Evolutionary conservation across 1,140 invertebrate genomes (phyloP).

Genomic region (Zophobas morio): DNA sequence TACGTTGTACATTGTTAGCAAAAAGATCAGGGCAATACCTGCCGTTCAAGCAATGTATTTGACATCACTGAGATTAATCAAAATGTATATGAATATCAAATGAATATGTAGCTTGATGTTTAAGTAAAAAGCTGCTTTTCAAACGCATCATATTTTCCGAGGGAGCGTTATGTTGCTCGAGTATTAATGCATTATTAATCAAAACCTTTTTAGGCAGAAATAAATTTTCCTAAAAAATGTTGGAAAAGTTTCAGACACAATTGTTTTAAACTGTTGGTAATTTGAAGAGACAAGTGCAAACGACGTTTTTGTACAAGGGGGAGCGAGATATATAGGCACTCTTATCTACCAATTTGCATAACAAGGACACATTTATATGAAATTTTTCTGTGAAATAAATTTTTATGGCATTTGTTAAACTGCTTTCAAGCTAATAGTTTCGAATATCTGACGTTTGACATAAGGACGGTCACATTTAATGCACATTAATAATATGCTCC

Average conservation of each 20-base stretch:
- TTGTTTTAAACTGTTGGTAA: slow-evolving; percentile 14
- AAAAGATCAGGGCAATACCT: no score
- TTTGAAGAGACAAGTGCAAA: slow-evolving; percentile 16
- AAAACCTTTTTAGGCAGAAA: neutral
- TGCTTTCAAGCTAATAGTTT: no score
- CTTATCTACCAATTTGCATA: slow-evolving; percentile 16
- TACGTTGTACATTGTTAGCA: no score
- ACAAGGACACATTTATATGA: slow-evolving; percentile 6
- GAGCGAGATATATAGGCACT: slow-evolving; percentile 14
- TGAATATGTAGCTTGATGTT: no score
- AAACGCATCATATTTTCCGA: neutral
- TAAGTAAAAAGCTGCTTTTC: neutral
- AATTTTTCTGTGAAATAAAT: slow-evolving; percentile 8
- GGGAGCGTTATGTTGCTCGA: neutral
- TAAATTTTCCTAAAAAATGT: slow-evolving; percentile 4
- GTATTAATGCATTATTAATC: neutral
- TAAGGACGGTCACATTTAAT: no score
- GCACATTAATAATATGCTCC: no score
- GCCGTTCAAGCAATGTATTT: no score
- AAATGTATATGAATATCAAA: no score
- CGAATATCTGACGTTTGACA: no score
- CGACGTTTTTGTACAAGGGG: slow-evolving; percentile 1
- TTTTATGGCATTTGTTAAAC: slow-evolving; percentile 5
- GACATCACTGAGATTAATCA: no score
- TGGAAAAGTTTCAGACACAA: slow-evolving; percentile 8